Evolutionary conservation across 1,140 invertebrate species (phyloP).

Genomic region (Meteorus sp.): DNA sequence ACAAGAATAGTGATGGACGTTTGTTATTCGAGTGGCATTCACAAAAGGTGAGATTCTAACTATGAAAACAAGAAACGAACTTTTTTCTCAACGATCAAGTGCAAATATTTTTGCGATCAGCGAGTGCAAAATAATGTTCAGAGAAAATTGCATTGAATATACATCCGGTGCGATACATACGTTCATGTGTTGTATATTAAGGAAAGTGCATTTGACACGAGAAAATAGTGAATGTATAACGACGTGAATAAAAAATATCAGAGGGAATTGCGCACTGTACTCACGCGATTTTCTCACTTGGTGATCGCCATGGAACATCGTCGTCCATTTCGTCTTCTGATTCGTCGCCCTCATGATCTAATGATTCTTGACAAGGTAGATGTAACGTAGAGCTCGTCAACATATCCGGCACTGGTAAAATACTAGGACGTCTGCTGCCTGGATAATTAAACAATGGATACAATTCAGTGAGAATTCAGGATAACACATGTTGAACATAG

Average conservation of each 20-base stretch:
- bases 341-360: slow-evolving; percentile 75
- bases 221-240: slow-evolving; percentile 4
- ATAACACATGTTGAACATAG: no score
- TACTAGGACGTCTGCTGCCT: slow-evolving; percentile 84
- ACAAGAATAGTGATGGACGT: no score
- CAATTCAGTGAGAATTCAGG: no score
- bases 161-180: no score
- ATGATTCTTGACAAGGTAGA: slow-evolving; percentile 70
- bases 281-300: slow-evolving; percentile 89
- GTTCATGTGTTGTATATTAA: no score
- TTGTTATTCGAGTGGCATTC: no score
- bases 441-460: slow-evolving; percentile 25
- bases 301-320: slow-evolving; percentile 69
- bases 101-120: no score
- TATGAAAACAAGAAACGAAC: no score
- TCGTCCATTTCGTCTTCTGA: slow-evolving; percentile 77
- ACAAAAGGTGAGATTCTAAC: no score
- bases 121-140: no score
- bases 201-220: slow-evolving; percentile 1
- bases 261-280: slow-evolving; percentile 47
- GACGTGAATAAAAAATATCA: background rate
- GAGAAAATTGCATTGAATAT: no score
- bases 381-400: slow-evolving; percentile 77
- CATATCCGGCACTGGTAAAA: slow-evolving; percentile 86
- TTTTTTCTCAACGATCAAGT: no score